phyloP scores from a whole-genome alignment of 2,113 vertebrate genomes.

The Lepus timidus region DNA sequence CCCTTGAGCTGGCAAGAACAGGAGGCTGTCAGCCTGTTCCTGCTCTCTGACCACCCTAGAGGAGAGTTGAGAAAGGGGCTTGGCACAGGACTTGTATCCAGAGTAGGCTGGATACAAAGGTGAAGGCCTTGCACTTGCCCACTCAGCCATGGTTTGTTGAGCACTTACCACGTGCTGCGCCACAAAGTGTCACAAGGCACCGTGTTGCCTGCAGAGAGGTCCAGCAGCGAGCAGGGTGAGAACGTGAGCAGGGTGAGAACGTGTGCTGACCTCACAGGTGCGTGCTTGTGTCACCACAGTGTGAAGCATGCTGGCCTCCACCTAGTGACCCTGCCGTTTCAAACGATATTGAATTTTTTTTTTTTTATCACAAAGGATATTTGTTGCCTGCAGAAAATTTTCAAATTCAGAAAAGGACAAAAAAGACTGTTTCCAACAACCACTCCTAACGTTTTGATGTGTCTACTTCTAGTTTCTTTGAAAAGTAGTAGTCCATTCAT shows the following conservation, averaged over 20 bases:
- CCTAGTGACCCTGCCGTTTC: not conserved
- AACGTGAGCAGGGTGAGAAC: fast-evolving
- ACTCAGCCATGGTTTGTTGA: not conserved
- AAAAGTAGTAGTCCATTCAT: not conserved
- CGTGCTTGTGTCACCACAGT: fast-evolving
- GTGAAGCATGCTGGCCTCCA: not conserved
- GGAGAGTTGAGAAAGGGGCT: not conserved
- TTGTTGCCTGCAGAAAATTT: not conserved
- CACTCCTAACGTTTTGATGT: not conserved
- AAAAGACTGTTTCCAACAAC: not conserved
- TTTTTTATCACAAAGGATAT: not conserved
- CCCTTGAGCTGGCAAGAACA: not conserved
- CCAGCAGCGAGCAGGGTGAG: not conserved
- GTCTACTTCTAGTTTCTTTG: not conserved
- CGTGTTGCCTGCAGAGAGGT: not conserved
- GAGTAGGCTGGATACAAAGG: not conserved
- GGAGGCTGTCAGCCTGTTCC: not conserved
- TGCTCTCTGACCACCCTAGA: not conserved
- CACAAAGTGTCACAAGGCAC: fast-evolving
- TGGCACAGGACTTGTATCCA: not conserved
- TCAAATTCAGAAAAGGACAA: not conserved
- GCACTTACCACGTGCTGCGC: not conserved
- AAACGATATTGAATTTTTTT: not conserved
- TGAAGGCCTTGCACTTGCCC: not conserved
- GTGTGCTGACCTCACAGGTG: not conserved